Evolutionary conservation across 2,797 vertebrate species (phyloP).

Genomic region (Trichosurus vulpecula): DNA sequence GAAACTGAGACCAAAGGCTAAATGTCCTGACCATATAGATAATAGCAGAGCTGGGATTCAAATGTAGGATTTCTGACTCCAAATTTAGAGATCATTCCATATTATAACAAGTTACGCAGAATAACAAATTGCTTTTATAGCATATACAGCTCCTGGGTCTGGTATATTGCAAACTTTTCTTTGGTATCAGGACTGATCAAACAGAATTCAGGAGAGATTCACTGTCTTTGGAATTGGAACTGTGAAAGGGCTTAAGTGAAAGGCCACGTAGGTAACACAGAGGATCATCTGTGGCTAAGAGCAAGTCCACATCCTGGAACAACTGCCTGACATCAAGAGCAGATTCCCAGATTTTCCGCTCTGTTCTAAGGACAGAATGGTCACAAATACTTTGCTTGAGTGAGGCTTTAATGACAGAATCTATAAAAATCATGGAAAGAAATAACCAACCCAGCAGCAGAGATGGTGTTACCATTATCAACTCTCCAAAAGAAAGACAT

Average conservation of each 20-base stretch:
- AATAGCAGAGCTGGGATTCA: not conserved
- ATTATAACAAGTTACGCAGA: not conserved
- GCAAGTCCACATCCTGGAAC: not conserved
- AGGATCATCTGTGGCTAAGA: not conserved
- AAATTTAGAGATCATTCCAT: not conserved
- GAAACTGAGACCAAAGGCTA: not conserved
- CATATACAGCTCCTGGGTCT: not conserved
- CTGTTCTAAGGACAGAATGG: conserved; percentile 20
- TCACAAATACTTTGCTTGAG: not conserved
- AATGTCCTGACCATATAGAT: not conserved
- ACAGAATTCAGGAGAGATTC: not conserved
- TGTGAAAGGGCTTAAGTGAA: not conserved
- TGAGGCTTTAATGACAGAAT: conserved; percentile 1
- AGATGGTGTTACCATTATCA: not conserved
- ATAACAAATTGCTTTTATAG: not conserved
- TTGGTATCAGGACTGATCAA: not conserved
- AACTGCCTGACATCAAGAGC: not conserved
- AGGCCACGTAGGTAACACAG: not conserved
- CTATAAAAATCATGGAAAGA: not conserved
- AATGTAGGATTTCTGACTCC: not conserved
- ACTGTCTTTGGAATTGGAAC: not conserved
- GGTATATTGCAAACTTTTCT: not conserved
- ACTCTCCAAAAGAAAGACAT: not conserved
- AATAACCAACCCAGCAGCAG: not conserved
- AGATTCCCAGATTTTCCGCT: conserved; percentile 5